Evolutionary conservation across 2,888 invertebrate species (phyloP).

Genomic region (Strigamia transsilvanica): DNA sequence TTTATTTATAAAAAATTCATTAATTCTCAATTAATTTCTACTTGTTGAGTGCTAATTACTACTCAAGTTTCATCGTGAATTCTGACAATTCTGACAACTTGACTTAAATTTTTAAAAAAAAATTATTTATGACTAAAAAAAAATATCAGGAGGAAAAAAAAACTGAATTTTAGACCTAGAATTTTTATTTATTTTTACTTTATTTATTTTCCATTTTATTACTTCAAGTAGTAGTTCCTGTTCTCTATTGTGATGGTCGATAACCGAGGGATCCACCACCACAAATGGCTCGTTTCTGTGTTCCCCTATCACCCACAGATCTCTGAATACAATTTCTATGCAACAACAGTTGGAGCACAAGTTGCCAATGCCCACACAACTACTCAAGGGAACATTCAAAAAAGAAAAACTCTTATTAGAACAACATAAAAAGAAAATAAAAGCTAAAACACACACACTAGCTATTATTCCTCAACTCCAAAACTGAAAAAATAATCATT

Average conservation of each 20-base stretch:
- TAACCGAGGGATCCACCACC: background rate
- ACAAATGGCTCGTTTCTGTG: constrained; percentile 15
- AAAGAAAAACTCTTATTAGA: background rate
- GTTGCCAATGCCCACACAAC: background rate
- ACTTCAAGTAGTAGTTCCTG: background rate
- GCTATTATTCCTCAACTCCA: too few relatives aligned
- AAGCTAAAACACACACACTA: background rate
- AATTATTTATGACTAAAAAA: too few relatives aligned
- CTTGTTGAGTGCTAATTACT: too few relatives aligned
- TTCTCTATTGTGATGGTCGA: constrained; percentile 14
- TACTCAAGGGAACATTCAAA: background rate
- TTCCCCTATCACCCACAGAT: background rate
- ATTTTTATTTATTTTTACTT: too few relatives aligned
- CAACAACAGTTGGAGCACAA: background rate
- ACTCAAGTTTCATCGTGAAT: too few relatives aligned
- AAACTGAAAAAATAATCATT: too few relatives aligned
- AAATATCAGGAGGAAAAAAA: too few relatives aligned
- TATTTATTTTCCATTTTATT: background rate
- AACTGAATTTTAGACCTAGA: too few relatives aligned
- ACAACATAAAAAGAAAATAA: background rate
- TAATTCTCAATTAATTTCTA: too few relatives aligned
- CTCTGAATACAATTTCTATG: background rate
- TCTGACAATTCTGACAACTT: too few relatives aligned
- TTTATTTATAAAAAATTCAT: too few relatives aligned
- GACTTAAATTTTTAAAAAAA: too few relatives aligned